Evolutionary conservation across 2,888 invertebrate species (phyloP).

Genomic region (Hetaerina titia): DNA sequence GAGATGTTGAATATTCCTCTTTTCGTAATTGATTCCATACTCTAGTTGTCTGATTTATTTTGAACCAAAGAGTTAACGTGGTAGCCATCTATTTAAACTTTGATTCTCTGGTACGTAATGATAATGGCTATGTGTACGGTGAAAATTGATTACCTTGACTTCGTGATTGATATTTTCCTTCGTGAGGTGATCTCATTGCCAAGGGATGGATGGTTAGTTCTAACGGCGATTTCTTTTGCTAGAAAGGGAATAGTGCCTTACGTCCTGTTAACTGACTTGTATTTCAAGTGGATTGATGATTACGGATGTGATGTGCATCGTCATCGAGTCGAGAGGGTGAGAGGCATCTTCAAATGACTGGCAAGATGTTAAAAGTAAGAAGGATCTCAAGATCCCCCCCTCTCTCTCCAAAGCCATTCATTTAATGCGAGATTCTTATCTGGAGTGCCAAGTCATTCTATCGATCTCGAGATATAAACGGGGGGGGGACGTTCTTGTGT

Average conservation of each 20-base stretch:
- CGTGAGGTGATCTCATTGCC: background rate
- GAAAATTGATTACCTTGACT: background rate
- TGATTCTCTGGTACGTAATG: background rate
- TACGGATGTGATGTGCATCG: conserved; percentile 3
- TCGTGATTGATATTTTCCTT: background rate
- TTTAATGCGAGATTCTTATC: conserved; percentile 16
- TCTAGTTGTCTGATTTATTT: background rate
- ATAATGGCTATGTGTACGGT: background rate
- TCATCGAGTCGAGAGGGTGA: background rate
- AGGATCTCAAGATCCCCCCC: background rate
- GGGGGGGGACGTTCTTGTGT: background rate
- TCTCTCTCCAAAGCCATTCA: background rate
- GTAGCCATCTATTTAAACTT: background rate
- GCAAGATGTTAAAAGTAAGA: conserved; percentile 9
- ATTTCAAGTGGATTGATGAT: conserved; percentile 29
- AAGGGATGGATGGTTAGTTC: background rate
- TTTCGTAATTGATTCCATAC: background rate
- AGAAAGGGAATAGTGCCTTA: background rate
- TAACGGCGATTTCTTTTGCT: background rate
- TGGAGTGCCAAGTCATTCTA: conserved; percentile 55
- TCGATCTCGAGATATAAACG: conserved; percentile 37
- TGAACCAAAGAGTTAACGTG: background rate
- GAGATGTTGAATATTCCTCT: no score
- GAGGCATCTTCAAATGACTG: background rate
- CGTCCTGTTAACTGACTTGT: conserved; percentile 14